Conservation (phyloP, 2,797 vertebrate species). For the Leptodactylus fallax region DNA sequence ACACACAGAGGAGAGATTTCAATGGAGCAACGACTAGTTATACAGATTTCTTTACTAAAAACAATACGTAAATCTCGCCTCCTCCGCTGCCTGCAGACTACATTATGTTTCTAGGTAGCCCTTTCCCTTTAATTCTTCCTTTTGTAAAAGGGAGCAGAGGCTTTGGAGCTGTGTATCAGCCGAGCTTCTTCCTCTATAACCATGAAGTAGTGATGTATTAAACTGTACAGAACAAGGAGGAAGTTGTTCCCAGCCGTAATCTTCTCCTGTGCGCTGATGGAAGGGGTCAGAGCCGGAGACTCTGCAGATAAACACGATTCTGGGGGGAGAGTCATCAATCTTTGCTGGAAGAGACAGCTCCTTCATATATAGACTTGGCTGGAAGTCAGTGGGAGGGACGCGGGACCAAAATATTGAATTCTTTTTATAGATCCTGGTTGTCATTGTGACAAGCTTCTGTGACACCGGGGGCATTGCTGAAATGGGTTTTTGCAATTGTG, state of each 20-base stretch:
- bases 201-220: neutral
- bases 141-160: no score
- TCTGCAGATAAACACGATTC: neutral
- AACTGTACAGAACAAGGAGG: neutral
- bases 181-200: no score
- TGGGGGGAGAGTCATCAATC: slow-evolving; percentile 8
- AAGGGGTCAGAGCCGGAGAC: slow-evolving; percentile 27
- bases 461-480: neutral
- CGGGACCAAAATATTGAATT: slow-evolving; percentile 28
- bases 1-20: no score
- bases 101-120: no score
- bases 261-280: slow-evolving; percentile 20
- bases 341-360: slow-evolving; percentile 32
- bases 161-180: no score
- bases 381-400: neutral
- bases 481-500: no score
- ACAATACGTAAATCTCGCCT: no score
- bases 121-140: no score
- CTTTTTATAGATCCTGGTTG: slow-evolving; percentile 13
- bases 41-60: no score
- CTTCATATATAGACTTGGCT: slow-evolving; percentile 24
- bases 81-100: no score
- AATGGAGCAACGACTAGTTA: no score
- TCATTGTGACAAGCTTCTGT: neutral
- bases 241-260: neutral